Conservation (phyloP, 2,797 vertebrate genomes). For the Mus caroli region DNA sequence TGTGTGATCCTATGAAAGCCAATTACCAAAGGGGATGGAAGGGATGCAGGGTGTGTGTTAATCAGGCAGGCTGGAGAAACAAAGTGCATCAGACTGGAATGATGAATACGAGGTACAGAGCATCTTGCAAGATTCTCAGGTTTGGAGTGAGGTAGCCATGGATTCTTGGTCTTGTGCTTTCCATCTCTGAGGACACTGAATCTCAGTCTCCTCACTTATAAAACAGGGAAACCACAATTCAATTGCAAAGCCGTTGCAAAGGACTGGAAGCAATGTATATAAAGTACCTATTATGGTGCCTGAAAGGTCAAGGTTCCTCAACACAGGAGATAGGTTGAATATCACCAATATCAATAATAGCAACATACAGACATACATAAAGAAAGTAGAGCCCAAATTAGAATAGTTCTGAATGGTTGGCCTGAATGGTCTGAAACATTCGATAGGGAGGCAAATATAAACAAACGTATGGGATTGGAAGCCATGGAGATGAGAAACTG, state of each 20-base stretch:
- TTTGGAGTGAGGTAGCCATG: neutral
- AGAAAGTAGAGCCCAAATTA: neutral
- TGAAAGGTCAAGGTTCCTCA: neutral
- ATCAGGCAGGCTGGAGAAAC: neutral
- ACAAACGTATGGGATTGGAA: neutral
- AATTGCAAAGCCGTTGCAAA: neutral
- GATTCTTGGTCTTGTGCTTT: neutral
- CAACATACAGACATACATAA: neutral
- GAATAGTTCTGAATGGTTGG: neutral
- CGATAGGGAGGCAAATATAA: neutral
- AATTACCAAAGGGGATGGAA: neutral
- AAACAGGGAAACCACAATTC: neutral
- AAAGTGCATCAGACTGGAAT: neutral
- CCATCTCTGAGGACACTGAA: neutral
- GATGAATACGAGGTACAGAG: neutral
- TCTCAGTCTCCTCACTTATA: constrained; percentile 11
- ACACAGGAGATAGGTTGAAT: neutral
- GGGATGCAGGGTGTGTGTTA: too few species aligned
- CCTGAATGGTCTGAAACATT: neutral
- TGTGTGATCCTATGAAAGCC: neutral
- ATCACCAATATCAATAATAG: neutral
- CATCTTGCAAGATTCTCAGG: neutral
- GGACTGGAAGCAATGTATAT: neutral
- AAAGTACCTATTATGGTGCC: neutral
- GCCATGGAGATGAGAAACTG: neutral